Conservation (phyloP, 1,140 invertebrate species). For the Pseudomyrmex dendroicus region DNA sequence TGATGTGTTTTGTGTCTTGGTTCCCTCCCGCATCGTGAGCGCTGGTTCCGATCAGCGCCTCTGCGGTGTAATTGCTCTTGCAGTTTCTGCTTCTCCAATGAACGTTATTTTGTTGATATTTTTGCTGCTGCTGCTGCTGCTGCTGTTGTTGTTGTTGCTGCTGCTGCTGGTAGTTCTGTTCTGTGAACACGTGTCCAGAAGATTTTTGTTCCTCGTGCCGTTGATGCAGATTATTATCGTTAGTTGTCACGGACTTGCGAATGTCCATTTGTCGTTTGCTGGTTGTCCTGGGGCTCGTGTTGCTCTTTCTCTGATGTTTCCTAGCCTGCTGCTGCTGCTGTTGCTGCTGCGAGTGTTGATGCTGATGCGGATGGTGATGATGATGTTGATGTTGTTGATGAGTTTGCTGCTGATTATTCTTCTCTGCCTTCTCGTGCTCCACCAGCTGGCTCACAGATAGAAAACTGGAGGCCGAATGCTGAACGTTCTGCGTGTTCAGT, state of each 20-base stretch:
- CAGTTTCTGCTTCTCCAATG: slow-evolving; percentile 83
- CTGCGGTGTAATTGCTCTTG: slow-evolving; percentile 87
- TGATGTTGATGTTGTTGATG: slow-evolving; percentile 74
- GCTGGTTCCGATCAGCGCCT: slow-evolving; percentile 85
- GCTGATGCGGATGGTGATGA: slow-evolving; percentile 68
- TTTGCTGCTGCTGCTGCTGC: slow-evolving; percentile 73
- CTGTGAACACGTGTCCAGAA: slow-evolving; percentile 71
- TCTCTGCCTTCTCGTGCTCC: slow-evolving; percentile 86
- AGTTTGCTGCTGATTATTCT: slow-evolving; percentile 74
- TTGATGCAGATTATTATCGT: slow-evolving; percentile 73
- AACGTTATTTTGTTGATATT: slow-evolving; percentile 82
- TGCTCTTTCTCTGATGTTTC: slow-evolving; percentile 79
- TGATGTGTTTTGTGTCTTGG: slow-evolving; percentile 80
- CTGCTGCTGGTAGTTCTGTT: slow-evolving; percentile 78
- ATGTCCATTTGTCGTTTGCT: slow-evolving; percentile 82
- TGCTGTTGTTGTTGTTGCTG: slow-evolving; percentile 71
- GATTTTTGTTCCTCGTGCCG: slow-evolving; percentile 81
- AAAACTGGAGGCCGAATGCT: slow-evolving; percentile 83
- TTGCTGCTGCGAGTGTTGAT: slow-evolving; percentile 73
- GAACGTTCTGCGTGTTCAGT: slow-evolving; percentile 78
- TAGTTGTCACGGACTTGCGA: slow-evolving; percentile 76
- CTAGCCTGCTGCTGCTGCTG: slow-evolving; percentile 69
- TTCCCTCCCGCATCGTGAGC: slow-evolving; percentile 79
- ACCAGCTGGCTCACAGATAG: slow-evolving; percentile 89
- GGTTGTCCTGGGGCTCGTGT: slow-evolving; percentile 77